phyloP scores from a whole-genome alignment of 2,888 invertebrate genomes.

The Hecatera dysodea region DNA sequence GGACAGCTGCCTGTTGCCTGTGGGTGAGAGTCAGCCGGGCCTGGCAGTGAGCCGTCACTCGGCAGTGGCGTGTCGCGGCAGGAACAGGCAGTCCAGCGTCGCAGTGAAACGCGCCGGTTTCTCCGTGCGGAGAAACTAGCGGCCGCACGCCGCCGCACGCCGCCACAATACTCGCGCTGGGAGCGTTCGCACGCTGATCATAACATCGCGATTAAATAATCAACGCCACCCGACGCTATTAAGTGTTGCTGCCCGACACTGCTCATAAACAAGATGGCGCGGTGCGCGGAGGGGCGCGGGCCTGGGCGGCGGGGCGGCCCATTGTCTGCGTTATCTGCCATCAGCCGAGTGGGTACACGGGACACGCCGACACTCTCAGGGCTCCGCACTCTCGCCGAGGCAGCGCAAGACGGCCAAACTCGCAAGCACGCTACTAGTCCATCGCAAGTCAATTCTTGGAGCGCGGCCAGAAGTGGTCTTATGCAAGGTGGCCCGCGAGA shows the following conservation, averaged over 20 bases:
- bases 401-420: neutral
- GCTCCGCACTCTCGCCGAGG: constrained; percentile 4
- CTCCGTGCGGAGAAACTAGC: constrained; percentile 49
- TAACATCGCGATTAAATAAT: constrained; percentile 57
- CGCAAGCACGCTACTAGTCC: neutral
- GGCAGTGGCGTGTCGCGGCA: constrained; percentile 12
- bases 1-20: neutral
- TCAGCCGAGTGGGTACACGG: constrained; percentile 21
- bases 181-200: constrained; percentile 56
- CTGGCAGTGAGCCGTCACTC: neutral
- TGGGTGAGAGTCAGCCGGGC: neutral
- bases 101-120: constrained; percentile 47
- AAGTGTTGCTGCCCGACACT: constrained; percentile 32
- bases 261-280: neutral
- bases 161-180: constrained; percentile 34
- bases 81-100: constrained; percentile 47
- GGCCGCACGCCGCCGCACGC: constrained; percentile 4
- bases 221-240: constrained; percentile 28
- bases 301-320: neutral
- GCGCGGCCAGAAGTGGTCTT: no score
- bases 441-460: neutral
- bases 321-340: constrained; percentile 59
- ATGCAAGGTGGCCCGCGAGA: neutral
- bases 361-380: constrained; percentile 7
- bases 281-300: neutral